These are phyloP conservation scores for Orthosia incerta DNA, from an alignment of 2,888 invertebrate genomes.

Conservation along the genomic window DNA sequence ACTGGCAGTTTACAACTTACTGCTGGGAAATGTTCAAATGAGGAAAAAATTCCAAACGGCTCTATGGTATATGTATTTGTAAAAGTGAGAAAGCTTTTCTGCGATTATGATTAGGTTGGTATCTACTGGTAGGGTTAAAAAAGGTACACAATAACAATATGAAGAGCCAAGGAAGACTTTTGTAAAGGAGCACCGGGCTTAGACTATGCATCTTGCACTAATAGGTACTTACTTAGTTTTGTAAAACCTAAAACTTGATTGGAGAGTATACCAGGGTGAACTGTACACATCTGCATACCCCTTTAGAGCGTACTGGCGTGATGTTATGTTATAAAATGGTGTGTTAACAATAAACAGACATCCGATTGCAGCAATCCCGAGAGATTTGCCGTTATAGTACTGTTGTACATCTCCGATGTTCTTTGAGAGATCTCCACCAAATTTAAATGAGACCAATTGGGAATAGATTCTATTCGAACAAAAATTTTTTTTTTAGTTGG, in stretches of 20 bases:
- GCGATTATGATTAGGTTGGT: not conserved
- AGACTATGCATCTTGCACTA: not conserved
- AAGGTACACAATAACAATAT: not conserved
- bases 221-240: not conserved
- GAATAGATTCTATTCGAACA: no score
- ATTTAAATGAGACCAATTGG: no score
- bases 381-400: no score
- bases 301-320: no score
- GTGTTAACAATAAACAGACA: no score
- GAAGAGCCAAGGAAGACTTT: not conserved
- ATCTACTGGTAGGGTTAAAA: not conserved
- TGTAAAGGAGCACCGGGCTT: not conserved
- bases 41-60: conserved; percentile 47
- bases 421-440: no score
- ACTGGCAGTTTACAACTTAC: conserved; percentile 18
- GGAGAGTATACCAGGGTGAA: no score
- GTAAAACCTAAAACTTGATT: not conserved
- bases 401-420: no score
- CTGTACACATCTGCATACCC: no score
- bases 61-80: conserved; percentile 9
- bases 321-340: no score
- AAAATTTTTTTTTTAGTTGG: no score
- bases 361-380: no score
- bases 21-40: conserved; percentile 46
- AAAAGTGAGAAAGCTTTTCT: conserved; percentile 14